These are phyloP conservation scores for Arbacia lixula DNA, from an alignment of 53 echinoderm and acorn worm genomes.

Conservation along the genomic window DNA sequence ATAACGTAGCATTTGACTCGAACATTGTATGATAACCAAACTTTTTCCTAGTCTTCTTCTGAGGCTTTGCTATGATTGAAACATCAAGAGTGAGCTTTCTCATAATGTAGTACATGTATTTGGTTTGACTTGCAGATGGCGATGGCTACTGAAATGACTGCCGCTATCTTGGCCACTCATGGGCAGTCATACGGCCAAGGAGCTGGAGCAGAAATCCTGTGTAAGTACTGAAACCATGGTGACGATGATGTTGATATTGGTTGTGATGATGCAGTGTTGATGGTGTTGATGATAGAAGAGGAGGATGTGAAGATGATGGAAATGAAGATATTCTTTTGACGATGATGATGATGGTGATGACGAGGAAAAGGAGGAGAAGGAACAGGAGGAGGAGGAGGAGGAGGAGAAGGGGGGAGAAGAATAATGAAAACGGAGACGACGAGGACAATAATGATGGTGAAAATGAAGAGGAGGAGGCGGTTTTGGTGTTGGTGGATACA, in stretches of 20 bases:
- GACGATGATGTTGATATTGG: neutral
- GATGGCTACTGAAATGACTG: neutral
- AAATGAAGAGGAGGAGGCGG: no score
- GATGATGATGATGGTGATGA: neutral
- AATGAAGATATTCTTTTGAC: no score
- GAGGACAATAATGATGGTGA: no score
- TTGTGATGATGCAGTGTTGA: neutral
- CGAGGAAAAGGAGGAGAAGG: no score
- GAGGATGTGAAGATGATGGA: no score
- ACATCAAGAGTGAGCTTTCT: neutral
- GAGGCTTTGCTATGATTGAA: neutral
- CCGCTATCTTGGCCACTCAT: neutral
- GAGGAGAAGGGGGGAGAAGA: no score
- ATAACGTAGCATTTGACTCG: neutral
- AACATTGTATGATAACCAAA: neutral
- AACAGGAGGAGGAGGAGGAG: no score
- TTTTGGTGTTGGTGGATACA: no score
- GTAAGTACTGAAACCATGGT: constrained; percentile 1
- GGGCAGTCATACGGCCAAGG: neutral
- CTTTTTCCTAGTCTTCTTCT: neutral
- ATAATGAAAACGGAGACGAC: no score
- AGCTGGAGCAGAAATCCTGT: constrained; percentile 29
- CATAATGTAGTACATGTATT: neutral
- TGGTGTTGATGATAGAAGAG: neutral
- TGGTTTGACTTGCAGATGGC: constrained; percentile 17